Percentiles rank a stretch among this genome's conserved stretches.
phyloP scores from a whole-genome alignment of 2,797 vertebrate genomes.

The Mus minutoides region DNA sequence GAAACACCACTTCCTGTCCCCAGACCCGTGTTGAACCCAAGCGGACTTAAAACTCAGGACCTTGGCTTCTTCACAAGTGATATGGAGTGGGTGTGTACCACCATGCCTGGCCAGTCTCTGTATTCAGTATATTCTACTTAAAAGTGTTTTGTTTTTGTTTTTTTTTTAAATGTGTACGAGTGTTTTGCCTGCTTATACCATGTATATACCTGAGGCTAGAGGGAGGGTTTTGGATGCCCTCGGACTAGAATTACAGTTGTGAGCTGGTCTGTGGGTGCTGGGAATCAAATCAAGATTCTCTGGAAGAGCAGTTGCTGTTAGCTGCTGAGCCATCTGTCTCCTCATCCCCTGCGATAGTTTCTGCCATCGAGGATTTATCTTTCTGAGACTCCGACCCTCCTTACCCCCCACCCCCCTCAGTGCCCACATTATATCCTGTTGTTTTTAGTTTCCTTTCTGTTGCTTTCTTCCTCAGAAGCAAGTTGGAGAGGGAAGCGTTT shows the following conservation, averaged over 20 bases:
- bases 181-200: neutral
- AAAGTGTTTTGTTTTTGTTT: neutral
- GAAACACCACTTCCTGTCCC: neutral
- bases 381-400: neutral
- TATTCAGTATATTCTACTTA: neutral
- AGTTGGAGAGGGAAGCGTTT: neutral
- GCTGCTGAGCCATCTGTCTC: no score
- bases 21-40: neutral
- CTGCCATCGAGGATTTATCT: neutral
- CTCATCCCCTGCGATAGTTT: neutral
- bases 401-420: fast-evolving
- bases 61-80: neutral
- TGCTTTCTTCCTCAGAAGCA: neutral
- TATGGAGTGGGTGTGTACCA: neutral
- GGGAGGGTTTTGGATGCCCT: neutral
- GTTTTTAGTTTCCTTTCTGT: neutral
- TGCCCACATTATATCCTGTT: neutral
- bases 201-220: neutral
- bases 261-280: neutral
- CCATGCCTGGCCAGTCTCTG: neutral
- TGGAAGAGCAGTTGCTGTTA: neutral
- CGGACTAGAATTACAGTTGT: neutral
- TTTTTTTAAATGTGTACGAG: neutral
- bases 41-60: neutral
- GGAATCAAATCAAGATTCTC: neutral